Evolutionary conservation across 1,140 invertebrate species (phyloP).

Genomic region (Lordiphosa mommai): DNA sequence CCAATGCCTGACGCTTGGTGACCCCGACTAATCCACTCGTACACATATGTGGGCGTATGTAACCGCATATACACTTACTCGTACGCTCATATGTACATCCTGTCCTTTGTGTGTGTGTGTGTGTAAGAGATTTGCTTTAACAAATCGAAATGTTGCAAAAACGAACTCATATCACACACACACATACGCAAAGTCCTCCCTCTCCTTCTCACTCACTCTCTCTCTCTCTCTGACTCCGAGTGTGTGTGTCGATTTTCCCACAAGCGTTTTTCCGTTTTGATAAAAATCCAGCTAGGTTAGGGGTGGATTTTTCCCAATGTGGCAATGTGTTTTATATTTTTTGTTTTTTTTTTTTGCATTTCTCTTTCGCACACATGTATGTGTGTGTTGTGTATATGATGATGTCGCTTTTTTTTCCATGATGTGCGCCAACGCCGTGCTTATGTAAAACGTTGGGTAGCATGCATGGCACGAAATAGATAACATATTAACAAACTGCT

Average conservation of each 20-base stretch:
- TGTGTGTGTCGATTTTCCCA: constrained; percentile 23
- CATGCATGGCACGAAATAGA: constrained; percentile 72
- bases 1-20: constrained; percentile 46
- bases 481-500: constrained; percentile 74
- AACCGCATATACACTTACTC: constrained; percentile 22
- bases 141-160: constrained; percentile 78
- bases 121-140: constrained; percentile 44
- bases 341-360: constrained; percentile 59
- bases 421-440: constrained; percentile 29
- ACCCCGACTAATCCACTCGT: constrained; percentile 50
- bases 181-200: constrained; percentile 42
- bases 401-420: constrained; percentile 36
- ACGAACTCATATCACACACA: constrained; percentile 60
- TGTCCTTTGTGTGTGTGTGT: constrained; percentile 22
- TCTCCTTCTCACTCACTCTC: constrained; percentile 17
- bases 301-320: constrained; percentile 70
- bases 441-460: constrained; percentile 61
- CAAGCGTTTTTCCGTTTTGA: constrained; percentile 44
- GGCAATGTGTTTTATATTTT: constrained; percentile 50
- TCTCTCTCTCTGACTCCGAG: constrained; percentile 1
- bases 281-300: constrained; percentile 43
- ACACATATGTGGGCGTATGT: constrained; percentile 68
- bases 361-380: constrained; percentile 48
- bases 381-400: constrained; percentile 74
- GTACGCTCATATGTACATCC: constrained; percentile 3